Evolutionary conservation across 2,888 invertebrate genomes (phyloP).

Genomic region (Tiliacea citrago): DNA sequence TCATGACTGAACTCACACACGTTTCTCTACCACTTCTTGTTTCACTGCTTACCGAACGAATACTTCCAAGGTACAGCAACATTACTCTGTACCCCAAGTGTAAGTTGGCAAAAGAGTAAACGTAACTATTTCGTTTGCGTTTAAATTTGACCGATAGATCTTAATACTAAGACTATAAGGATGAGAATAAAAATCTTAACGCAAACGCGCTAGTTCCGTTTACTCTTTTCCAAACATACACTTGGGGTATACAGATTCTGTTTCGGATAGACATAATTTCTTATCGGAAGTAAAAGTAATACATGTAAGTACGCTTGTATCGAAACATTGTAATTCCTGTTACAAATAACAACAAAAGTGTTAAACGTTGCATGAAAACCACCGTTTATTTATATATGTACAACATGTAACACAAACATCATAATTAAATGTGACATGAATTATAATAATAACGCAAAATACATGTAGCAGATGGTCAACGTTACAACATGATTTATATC

Average conservation of each 20-base stretch:
- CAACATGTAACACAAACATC: conserved; percentile 23
- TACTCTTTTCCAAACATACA: too few species aligned
- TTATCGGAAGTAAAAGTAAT: not conserved
- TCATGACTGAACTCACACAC: not conserved
- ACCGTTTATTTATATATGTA: not conserved
- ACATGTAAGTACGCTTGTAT: not conserved
- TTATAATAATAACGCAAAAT: not conserved
- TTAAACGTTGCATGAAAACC: conserved; percentile 6
- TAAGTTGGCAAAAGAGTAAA: too few species aligned
- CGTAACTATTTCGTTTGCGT: too few species aligned
- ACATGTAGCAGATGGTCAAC: not conserved
- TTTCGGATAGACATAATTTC: not conserved
- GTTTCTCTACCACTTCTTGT: not conserved
- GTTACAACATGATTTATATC: too few species aligned
- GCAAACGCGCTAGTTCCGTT: too few species aligned
- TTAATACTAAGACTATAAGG: too few species aligned
- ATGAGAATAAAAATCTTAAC: too few species aligned
- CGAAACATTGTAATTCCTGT: conserved; percentile 8
- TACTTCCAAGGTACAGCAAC: not conserved
- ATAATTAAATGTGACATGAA: not conserved
- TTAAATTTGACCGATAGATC: too few species aligned
- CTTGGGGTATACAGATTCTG: too few species aligned
- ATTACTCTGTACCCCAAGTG: too few species aligned
- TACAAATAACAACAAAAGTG: conserved; percentile 10
- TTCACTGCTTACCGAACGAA: too few species aligned